Evolutionary conservation across 2,113 vertebrate species (phyloP), one percentile per base, ranked within the genome.

Genomic region (Crypturellus undulatus): DNA sequence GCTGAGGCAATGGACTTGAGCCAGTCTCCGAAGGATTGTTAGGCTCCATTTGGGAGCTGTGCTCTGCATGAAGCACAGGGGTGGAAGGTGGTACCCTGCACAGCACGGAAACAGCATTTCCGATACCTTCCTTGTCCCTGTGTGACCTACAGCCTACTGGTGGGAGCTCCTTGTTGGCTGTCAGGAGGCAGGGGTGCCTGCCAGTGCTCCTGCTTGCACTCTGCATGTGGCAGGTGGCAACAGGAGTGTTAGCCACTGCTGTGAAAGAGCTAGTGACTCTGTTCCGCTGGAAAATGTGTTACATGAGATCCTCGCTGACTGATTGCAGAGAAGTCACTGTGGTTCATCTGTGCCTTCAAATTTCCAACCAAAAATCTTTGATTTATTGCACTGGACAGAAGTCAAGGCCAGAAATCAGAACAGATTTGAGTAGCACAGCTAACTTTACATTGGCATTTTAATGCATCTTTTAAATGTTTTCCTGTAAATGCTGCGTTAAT

Each of bases 291-390:
- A 30, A 76, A 36, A 11, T 15, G 42, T 25, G 21, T 70, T 52
- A 12, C 8, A 5, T 12, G 38, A 76, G 85, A 28, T 42, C 40
- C 56, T 81, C 24, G 5, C 54, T 70, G 49, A 64, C 49, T 43
- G 38, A 64, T 62, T 60, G 62, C 65, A 87, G 80, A 43, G 67
- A 42, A 79, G 63, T 67, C n/a, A 10, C 5, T 32, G 3, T 56
- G 45, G 28, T 59, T 91, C 22, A 36, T 77, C 56, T 12, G 43
- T 94, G 88, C 94, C 87, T 94, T 97, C 43, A 88, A 34, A 90
- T 62, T 42, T 64, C 68, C 32, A 45, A 77, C 38, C 64, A 87
- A 72, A 84, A 72, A 28, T 78, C 34, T 51, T 86, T 49, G 24
- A 63, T 56, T 49, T 80, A 2, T 43, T 86, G 76, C 87, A 95